These are phyloP conservation scores for Micrastur ruficollis DNA, from an alignment of 2,797 vertebrate species.

Conservation along the genomic window DNA sequence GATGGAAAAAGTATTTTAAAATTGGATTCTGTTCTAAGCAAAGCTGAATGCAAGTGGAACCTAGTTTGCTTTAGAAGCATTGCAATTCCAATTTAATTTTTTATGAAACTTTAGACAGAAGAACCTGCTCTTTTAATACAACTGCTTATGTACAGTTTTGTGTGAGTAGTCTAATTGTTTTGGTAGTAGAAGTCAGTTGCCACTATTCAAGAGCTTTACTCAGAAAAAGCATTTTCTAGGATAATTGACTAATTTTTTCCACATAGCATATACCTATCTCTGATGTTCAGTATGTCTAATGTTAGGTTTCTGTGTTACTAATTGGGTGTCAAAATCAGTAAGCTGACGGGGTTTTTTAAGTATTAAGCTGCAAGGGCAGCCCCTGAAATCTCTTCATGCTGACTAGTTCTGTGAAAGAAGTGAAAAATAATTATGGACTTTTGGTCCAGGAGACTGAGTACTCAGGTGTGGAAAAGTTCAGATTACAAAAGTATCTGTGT, in stretches of 20 bases:
- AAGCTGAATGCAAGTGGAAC: neutral
- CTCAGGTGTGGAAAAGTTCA: neutral
- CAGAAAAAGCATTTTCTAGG: neutral
- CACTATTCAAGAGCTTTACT: neutral
- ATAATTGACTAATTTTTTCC: neutral
- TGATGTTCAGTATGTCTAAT: neutral
- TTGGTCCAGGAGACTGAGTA: neutral
- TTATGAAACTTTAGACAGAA: neutral
- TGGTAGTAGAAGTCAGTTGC: neutral
- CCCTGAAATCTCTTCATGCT: neutral
- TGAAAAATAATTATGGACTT: neutral
- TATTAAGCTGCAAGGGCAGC: neutral
- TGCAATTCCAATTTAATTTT: neutral
- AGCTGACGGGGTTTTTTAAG: neutral
- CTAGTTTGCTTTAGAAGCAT: neutral
- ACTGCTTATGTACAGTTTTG: neutral
- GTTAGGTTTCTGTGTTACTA: neutral
- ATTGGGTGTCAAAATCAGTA: neutral
- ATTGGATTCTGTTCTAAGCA: neutral
- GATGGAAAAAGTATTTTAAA: neutral
- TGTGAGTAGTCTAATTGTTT: neutral
- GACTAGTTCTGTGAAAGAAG: neutral
- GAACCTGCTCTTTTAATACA: neutral
- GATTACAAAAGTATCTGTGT: neutral
- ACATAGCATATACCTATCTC: neutral